Evolutionary conservation across 37 sponge, comb jelly and placozoan species (phyloP), one percentile per base, ranked within the genome.

Genomic region (Spongilla lacustris): DNA sequence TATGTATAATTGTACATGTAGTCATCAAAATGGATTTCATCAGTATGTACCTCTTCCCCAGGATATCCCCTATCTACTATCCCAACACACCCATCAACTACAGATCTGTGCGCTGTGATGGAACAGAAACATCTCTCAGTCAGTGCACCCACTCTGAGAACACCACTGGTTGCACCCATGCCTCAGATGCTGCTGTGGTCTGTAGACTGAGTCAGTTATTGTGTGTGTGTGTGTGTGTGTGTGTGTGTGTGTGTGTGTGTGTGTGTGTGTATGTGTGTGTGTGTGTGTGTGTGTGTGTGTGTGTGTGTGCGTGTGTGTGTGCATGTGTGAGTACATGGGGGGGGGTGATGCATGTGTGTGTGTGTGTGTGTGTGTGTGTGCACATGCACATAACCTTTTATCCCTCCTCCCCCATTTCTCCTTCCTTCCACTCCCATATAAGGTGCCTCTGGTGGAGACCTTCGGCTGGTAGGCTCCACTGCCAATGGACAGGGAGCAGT

Each of bases 401-500:
- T 58, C 14, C 11, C 19, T 22, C n/a, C 34, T 58, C 58, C 58
- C 58, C 21, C 12, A 13, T 17, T 19, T 17, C 58, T 17, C 58
- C 19, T 58, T 58, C 58, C 46, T 8, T 46, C 8, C 8, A 4
- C 46, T 46, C 46, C 46, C 58, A 58, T 58, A 58, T 58, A 58
- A 58, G 58, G 58, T 58, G 58, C 11, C 12, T 58, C 58, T 27
- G 68, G 19, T 50, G 81, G 81, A 26, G 90, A 89, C 41, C 23
- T 84, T 25, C 69, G 85, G 13, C 28, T 84, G 80, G 32, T 89
- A 36, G 90, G 80, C 0, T 36, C 78, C 80, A 0, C 67, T 1
- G 32, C 30, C n/a, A 72, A 84, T 66, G 72, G 73, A 35, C 23
- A 24, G 14, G 88, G 88, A 12, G 88, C 88, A 32, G 88, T 88